Conservation (phyloP, 2,797 vertebrate genomes). For the Schizothorax lantsangensis region DNA sequence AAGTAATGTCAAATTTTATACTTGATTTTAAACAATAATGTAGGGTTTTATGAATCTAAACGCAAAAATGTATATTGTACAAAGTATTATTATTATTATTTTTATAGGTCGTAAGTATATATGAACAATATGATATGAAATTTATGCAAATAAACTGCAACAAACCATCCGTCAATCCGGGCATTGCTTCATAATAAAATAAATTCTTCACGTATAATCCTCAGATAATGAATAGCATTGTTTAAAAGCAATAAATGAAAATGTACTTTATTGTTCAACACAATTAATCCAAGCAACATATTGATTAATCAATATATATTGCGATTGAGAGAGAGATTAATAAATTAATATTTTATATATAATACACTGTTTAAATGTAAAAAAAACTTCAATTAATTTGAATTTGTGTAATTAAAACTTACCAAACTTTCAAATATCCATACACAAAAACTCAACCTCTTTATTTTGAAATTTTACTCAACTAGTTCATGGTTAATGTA, state of each 20-base stretch:
- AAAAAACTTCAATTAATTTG: not conserved
- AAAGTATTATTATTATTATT: not conserved
- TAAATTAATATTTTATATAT: not conserved
- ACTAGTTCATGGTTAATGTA: not conserved
- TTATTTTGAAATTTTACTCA: not conserved
- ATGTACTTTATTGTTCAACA: not conserved
- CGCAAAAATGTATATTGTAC: not conserved
- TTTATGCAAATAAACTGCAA: not conserved
- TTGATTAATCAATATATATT: not conserved
- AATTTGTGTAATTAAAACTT: not conserved
- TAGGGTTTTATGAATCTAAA: not conserved
- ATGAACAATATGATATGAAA: not conserved
- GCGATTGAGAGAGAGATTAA: not conserved
- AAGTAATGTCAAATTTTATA: not conserved
- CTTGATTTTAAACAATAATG: not conserved
- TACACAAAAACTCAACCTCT: not conserved
- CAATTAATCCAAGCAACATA: not conserved
- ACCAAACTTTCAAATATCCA: not conserved
- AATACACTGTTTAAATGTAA: not conserved
- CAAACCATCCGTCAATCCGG: not conserved
- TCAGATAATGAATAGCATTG: too few species aligned
- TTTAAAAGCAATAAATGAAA: not conserved
- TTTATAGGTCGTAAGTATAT: not conserved
- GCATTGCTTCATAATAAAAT: not conserved
- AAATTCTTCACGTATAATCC: not conserved